Evolutionary conservation across 2,113 vertebrate genomes (phyloP).

Genomic region (Gallinago jamesoni): DNA sequence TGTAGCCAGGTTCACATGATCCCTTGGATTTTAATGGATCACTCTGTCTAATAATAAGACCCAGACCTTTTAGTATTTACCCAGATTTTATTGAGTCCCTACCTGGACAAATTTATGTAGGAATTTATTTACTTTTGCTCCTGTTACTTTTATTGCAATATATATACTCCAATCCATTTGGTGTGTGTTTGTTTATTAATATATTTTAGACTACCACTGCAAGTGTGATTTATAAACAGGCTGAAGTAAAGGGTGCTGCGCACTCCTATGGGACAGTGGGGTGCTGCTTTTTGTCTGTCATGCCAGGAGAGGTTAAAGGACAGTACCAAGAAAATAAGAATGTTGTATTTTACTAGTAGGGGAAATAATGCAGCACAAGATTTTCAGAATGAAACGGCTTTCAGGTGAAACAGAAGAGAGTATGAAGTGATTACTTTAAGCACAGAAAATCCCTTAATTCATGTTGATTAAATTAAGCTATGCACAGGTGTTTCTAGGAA

Average conservation of each 20-base stretch:
- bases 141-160: neutral
- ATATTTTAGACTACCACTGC: neutral
- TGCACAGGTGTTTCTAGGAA: neutral
- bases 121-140: neutral
- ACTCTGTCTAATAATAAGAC: slow-evolving; percentile 10
- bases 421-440: neutral
- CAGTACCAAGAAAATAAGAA: neutral
- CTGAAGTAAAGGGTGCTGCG: neutral
- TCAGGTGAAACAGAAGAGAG: slow-evolving; percentile 1
- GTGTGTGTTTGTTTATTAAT: neutral
- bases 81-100: neutral
- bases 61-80: neutral
- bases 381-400: neutral
- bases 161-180: neutral
- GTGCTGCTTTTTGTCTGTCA: neutral
- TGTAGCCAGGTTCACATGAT: slow-evolving; percentile 39
- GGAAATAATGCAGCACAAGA: neutral
- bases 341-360: neutral
- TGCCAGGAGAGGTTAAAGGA: neutral
- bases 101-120: neutral
- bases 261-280: neutral
- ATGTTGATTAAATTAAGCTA: slow-evolving; percentile 26
- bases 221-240: neutral
- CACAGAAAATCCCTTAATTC: slow-evolving; percentile 24
- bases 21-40: slow-evolving; percentile 1